Evolutionary conservation across 2,888 invertebrate species (phyloP).

Genomic region (Stegana nigrithorax): DNA sequence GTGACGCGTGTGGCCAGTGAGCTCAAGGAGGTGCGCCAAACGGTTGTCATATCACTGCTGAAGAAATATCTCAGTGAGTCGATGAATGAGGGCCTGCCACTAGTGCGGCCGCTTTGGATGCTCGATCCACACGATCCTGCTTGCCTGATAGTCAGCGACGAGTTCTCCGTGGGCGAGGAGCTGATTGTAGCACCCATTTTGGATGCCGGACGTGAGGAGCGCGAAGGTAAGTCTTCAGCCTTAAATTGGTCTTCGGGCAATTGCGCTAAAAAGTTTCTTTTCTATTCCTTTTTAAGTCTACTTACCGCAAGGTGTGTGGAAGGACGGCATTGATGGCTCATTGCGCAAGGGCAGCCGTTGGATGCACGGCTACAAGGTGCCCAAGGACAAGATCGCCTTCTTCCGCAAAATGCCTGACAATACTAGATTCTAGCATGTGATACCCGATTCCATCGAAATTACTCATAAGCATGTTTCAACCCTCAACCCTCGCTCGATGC

Average conservation of each 20-base stretch:
- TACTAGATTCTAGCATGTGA: conserved; percentile 74
- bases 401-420: conserved; percentile 88
- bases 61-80: conserved; percentile 83
- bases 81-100: conserved; percentile 82
- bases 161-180: conserved; percentile 91
- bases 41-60: conserved; percentile 80
- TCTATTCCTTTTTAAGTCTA: conserved; percentile 74
- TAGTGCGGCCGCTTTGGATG: conserved; percentile 93
- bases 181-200: conserved; percentile 91
- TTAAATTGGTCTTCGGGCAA: not conserved
- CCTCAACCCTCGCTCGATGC: not conserved
- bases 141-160: conserved; percentile 82
- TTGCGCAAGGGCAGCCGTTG: conserved; percentile 88
- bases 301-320: conserved; percentile 92
- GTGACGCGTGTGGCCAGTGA: conserved; percentile 83
- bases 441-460: conserved; percentile 45
- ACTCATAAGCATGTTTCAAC: too few relatives aligned
- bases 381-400: conserved; percentile 82
- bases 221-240: conserved; percentile 73
- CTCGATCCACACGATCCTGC: conserved; percentile 82
- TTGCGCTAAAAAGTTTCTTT: not conserved
- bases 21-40: conserved; percentile 79
- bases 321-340: conserved; percentile 89
- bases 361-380: conserved; percentile 89
- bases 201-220: conserved; percentile 75